phyloP scores from a whole-genome alignment of 2,797 vertebrate genomes.

The Prionace glauca region DNA sequence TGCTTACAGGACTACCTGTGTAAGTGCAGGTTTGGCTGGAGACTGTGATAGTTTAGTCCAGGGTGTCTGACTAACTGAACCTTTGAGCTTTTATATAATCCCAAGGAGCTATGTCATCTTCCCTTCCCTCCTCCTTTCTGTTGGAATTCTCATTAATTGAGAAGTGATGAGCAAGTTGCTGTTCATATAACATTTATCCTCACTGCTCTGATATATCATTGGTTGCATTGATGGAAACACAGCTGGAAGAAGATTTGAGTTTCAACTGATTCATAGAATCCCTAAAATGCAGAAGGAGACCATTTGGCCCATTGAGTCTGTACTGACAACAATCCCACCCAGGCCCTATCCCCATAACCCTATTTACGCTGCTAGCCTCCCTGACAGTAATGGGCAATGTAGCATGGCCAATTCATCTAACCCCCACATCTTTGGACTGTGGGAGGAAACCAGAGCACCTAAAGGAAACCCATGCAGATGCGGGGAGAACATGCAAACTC shows the following conservation, averaged over 20 bases:
- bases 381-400: no score
- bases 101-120: neutral
- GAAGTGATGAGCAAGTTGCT: neutral
- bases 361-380: no score
- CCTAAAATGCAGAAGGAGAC: no score
- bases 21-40: neutral
- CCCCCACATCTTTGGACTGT: no score
- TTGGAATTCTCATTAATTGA: neutral
- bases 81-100: neutral
- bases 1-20: neutral
- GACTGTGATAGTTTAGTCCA: neutral
- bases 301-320: no score
- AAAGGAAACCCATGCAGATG: no score
- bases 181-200: neutral
- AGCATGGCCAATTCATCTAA: no score
- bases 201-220: neutral
- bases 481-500: no score
- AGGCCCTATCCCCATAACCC: no score
- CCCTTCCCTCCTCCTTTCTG: neutral
- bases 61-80: neutral
- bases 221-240: neutral
- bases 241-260: neutral
- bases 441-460: no score
- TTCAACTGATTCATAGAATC: neutral
- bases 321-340: no score